Evolutionary conservation across 2,888 invertebrate genomes (phyloP).

Genomic region (Drosophila mayaguana): DNA sequence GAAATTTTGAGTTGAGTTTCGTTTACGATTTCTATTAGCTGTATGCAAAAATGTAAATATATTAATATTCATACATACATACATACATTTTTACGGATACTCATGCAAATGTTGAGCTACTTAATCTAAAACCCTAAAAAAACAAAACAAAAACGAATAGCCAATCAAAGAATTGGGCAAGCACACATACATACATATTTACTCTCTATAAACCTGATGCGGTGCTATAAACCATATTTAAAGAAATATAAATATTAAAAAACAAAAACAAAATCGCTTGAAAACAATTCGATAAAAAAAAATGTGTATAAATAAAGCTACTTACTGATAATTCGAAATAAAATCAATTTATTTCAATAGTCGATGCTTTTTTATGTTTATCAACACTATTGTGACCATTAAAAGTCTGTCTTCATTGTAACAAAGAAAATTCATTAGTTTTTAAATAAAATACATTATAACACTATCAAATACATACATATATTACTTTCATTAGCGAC

Average conservation of each 20-base stretch:
- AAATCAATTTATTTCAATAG: conserved; percentile 40
- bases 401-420: conserved; percentile 23
- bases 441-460: conserved; percentile 28
- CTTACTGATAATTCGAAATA: conserved; percentile 31
- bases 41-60: conserved; percentile 44
- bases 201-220: conserved; percentile 46
- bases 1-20: conserved; percentile 46
- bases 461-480: background rate
- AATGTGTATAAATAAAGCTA: background rate
- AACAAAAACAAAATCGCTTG: conserved; percentile 24
- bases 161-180: conserved; percentile 23
- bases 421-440: conserved; percentile 31
- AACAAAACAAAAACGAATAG: conserved; percentile 20
- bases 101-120: conserved; percentile 66
- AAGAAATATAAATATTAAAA: background rate
- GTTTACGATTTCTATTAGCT: conserved; percentile 42
- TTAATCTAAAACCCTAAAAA: conserved; percentile 56
- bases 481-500: too few species aligned
- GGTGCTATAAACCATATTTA: conserved; percentile 55
- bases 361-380: conserved; percentile 14
- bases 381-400: conserved; percentile 20
- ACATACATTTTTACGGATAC: conserved; percentile 49
- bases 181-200: conserved; percentile 16
- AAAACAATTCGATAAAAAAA: conserved; percentile 4
- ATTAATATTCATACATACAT: conserved; percentile 31